A percentile compares a stretch with the other conserved stretches of the same genome.
Conservation (phyloP, 2,113 vertebrate species). For the Laticauda laticaudata region DNA sequence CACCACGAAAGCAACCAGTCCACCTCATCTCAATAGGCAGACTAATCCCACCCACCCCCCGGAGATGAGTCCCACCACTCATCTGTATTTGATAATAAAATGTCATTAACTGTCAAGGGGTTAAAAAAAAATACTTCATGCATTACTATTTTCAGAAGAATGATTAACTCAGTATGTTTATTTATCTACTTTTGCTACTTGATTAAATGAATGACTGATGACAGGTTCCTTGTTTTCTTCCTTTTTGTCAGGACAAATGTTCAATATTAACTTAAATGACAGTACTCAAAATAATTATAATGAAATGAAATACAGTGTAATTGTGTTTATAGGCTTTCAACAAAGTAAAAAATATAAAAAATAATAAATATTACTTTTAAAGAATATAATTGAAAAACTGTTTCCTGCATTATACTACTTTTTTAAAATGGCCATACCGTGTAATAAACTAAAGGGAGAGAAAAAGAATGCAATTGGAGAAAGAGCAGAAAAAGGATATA, state of each 20-base stretch:
- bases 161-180: slow-evolving; percentile 81
- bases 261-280: slow-evolving; percentile 69
- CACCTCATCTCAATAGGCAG: too few species aligned
- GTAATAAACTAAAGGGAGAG: slow-evolving; percentile 22
- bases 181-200: slow-evolving; percentile 78
- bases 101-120: slow-evolving; percentile 56
- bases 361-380: slow-evolving; percentile 17
- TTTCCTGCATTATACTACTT: not conserved
- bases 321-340: slow-evolving; percentile 33
- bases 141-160: slow-evolving; percentile 76
- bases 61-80: too few species aligned
- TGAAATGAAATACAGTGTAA: slow-evolving; percentile 51
- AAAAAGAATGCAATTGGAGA: not conserved
- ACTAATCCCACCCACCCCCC: too few species aligned
- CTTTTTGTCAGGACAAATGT: slow-evolving; percentile 74
- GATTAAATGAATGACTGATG: slow-evolving; percentile 83
- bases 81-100: slow-evolving; percentile 47
- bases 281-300: slow-evolving; percentile 66
- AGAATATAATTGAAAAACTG: not conserved
- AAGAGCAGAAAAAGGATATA: slow-evolving; percentile 2
- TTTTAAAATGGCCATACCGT: not conserved
- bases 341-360: slow-evolving; percentile 28
- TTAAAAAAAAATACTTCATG: slow-evolving; percentile 76
- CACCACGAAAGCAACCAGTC: too few species aligned
- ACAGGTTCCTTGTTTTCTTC: slow-evolving; percentile 73